phyloP scores from a whole-genome alignment of 2,888 invertebrate species.

The Xestia xanthographa region DNA sequence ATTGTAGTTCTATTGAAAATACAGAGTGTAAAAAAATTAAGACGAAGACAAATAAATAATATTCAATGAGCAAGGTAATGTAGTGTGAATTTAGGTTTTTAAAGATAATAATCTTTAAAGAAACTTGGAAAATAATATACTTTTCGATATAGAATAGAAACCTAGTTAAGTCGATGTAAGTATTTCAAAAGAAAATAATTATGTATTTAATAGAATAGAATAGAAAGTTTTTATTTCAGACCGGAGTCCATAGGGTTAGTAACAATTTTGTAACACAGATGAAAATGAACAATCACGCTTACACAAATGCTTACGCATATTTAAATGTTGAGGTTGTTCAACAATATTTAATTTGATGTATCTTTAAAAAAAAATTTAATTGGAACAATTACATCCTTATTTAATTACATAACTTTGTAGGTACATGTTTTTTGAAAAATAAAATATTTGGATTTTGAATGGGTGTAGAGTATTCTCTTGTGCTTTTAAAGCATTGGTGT shows the following conservation, averaged over 20 bases:
- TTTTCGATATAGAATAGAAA: neutral
- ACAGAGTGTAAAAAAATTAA: neutral
- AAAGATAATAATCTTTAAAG: neutral
- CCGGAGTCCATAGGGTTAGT: no score
- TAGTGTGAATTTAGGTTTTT: constrained; percentile 12
- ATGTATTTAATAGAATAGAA: no score
- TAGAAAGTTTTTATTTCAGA: no score
- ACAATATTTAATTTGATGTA: neutral
- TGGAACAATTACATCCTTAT: neutral
- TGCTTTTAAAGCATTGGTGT: no score
- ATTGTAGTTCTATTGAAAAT: constrained; percentile 1
- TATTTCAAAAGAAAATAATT: neutral
- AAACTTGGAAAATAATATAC: neutral
- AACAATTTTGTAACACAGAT: no score
- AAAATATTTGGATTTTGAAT: no score
- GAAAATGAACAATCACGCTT: no score
- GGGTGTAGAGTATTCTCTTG: no score
- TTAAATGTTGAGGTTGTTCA: neutral
- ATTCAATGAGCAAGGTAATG: constrained; percentile 13
- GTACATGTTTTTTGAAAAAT: no score
- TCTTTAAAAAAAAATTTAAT: neutral
- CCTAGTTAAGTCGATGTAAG: neutral
- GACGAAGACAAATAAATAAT: constrained; percentile 17
- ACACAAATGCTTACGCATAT: neutral
- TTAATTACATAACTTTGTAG: neutral